Evolutionary conservation across 2,113 vertebrate genomes (phyloP).

Genomic region (Hyperoodon ampullatus): DNA sequence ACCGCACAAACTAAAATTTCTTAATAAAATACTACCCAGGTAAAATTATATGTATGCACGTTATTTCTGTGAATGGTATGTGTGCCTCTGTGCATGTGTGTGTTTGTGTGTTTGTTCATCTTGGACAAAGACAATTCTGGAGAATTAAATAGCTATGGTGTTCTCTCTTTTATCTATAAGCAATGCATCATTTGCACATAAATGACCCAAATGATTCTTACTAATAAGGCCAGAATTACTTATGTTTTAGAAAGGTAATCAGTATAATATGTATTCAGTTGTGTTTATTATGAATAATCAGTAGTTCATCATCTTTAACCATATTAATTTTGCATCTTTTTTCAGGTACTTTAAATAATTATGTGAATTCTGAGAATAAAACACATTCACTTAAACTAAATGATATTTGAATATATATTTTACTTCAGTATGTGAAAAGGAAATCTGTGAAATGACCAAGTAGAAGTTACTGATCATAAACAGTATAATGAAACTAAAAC

Average conservation of each 20-base stretch:
- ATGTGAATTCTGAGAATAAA: slow-evolving; percentile 61
- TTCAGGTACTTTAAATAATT: slow-evolving; percentile 80
- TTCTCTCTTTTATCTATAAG: slow-evolving; percentile 61
- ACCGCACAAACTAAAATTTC: not conserved
- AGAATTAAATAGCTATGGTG: not conserved
- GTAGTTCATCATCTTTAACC: slow-evolving; percentile 80
- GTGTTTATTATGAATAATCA: slow-evolving; percentile 82
- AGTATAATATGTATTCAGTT: slow-evolving; percentile 81
- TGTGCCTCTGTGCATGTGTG: not conserved
- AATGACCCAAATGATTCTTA: slow-evolving; percentile 83
- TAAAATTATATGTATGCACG: not conserved
- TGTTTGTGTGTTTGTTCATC: not conserved
- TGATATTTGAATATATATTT: not conserved
- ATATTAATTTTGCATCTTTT: slow-evolving; percentile 73
- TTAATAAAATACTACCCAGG: not conserved
- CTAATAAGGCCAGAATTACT: slow-evolving; percentile 82
- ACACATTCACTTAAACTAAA: slow-evolving; percentile 39
- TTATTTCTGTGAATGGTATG: not conserved
- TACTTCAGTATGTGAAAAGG: not conserved
- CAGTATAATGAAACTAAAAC: not conserved
- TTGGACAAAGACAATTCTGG: not conserved
- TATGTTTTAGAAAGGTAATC: slow-evolving; percentile 82
- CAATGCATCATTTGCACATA: slow-evolving; percentile 76
- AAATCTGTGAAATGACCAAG: not conserved
- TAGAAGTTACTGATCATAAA: not conserved